These are phyloP conservation scores for Bos javanicus DNA, from an alignment of 2,113 vertebrate genomes.

Conservation along the genomic window DNA sequence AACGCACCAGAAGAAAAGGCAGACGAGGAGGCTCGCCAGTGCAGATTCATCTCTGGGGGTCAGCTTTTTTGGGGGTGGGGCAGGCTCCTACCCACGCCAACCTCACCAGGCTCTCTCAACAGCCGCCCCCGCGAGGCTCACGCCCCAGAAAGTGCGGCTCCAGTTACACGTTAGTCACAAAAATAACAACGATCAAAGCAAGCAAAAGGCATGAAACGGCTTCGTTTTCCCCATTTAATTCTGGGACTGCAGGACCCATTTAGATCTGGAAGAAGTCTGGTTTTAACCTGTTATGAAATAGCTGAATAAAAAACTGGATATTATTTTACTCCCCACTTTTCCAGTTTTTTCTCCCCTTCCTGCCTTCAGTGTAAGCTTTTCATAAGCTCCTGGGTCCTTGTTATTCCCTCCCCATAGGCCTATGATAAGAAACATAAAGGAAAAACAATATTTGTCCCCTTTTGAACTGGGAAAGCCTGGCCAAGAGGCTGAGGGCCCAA, in stretches of 20 bases:
- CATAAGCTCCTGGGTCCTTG: not conserved
- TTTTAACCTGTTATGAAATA: not conserved
- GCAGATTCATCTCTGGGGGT: rapidly evolving
- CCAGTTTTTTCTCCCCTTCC: not conserved
- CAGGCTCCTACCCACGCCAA: not conserved
- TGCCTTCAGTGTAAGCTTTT: not conserved
- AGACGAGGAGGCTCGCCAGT: not conserved
- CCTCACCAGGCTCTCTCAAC: not conserved
- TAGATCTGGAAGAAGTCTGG: not conserved
- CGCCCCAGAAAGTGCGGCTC: not conserved
- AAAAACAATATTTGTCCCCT: not conserved
- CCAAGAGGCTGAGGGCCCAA: not conserved
- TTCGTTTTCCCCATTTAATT: constrained; percentile 19
- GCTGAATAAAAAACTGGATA: not conserved
- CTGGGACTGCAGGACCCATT: not conserved
- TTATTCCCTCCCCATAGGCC: not conserved
- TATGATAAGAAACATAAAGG: not conserved
- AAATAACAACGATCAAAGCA: constrained; percentile 19
- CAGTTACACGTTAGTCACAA: not conserved
- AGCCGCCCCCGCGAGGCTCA: not conserved
- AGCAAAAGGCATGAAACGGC: not conserved
- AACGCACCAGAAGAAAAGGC: not conserved
- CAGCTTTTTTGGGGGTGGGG: not conserved
- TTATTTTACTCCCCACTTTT: not conserved
- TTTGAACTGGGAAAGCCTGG: not conserved